Evolutionary conservation across 2,113 vertebrate genomes (phyloP), one percentile per base, ranked within the genome.

Genomic region (Pseudorhombus dupliciocellatus): DNA sequence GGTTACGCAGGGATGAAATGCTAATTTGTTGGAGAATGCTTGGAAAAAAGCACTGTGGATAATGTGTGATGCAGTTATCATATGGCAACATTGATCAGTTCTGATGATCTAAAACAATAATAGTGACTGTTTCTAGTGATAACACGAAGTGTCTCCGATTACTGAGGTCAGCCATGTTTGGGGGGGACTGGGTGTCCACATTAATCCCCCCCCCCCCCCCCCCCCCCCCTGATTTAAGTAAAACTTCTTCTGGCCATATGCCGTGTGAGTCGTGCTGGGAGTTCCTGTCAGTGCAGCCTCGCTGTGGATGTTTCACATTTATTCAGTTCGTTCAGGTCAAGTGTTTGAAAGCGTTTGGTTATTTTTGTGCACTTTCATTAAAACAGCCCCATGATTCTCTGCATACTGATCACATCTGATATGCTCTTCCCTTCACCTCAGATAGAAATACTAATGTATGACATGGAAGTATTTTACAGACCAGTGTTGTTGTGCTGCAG

Each of bases 191-290:
- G 4, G 34, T 46, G 77, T 75, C 59, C 79, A 68, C 70, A 82
- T 88, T 75, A 86, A 87, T 86, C 78, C 68, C 63, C 63, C 40
- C 10, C 52, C 51, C 34, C 61, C 74, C 76, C 34, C 34, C 10
- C 30, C 31, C 8, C 31, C 3, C 31, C 31, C 10, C 31, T 10
- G 54, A 80, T 71, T 80, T 59, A 73, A 70, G 77, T 48, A 75
- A 70, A 75, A 63, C 66, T 48, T 52, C 46, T 37, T 31, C n/a
- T 3, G 2, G 20, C 76, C 72, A 68, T 75, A 68, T 78, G 75
- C 48, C 58, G 52, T 34, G 65, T 53, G 75, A 66, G 34, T 10
- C 16, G 26, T 24, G 42, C 12, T 20, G 0, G 48, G 57, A 59
- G 65, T 30, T n/a, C 48, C 28, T 34, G 14, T 59, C 34, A 22